phyloP scores from a whole-genome alignment of 2,797 vertebrate genomes.

The Toxotes lorentzi region DNA sequence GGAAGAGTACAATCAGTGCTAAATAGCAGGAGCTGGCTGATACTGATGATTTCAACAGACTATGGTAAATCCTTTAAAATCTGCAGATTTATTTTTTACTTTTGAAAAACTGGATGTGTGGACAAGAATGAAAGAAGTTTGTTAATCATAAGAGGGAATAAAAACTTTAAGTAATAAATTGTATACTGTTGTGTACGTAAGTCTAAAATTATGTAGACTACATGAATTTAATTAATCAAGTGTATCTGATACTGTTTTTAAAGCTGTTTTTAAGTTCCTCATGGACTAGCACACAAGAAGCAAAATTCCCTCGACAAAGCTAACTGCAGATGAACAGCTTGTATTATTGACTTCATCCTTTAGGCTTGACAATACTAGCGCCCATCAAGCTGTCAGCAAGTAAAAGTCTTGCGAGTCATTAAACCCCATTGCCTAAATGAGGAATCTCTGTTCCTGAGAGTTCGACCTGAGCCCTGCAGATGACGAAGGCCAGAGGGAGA shows the following conservation, averaged over 20 bases:
- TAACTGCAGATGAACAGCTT: slow-evolving; percentile 49
- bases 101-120: not conserved
- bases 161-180: not conserved
- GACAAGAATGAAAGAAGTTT: not conserved
- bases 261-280: not conserved
- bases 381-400: slow-evolving; percentile 57
- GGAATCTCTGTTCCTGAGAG: slow-evolving; percentile 52
- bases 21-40: slow-evolving; percentile 14
- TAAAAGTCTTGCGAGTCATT: slow-evolving; percentile 67
- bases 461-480: slow-evolving; percentile 30
- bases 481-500: slow-evolving; percentile 29
- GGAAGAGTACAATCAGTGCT: slow-evolving; percentile 31
- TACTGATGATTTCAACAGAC: not conserved
- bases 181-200: not conserved
- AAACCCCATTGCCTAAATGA: slow-evolving; percentile 69
- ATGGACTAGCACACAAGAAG: not conserved
- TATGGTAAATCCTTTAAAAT: not conserved
- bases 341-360: slow-evolving; percentile 37
- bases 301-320: slow-evolving; percentile 21
- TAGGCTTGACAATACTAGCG: slow-evolving; percentile 20
- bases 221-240: not conserved
- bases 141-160: not conserved
- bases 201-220: not conserved
- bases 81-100: not conserved
- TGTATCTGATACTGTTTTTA: not conserved